Evolutionary conservation across 92 coral and sea anemone genomes (phyloP), one percentile per base, ranked within the genome.

Genomic region (Phymanthus crucifer): DNA sequence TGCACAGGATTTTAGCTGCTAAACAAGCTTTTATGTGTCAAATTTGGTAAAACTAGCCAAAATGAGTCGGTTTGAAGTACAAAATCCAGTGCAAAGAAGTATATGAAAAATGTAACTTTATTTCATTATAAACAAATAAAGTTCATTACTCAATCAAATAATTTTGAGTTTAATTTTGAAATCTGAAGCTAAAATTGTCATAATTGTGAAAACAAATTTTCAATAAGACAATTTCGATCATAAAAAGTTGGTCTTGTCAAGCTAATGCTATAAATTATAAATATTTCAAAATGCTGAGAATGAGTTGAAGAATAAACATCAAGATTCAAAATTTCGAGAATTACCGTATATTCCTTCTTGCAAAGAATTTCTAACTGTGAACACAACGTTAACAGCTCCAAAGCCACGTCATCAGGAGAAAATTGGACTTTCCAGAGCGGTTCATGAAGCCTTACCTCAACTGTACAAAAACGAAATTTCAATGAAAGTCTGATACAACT

Each of bases 391-490:
- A 95, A 65, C 45, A 93, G 79, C 82, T 95, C 99, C 48, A 95
- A 78, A 17, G 99, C 99, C 17, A 95, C 97, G 85, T 95, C 99
- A 72, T 89, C 91, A 66, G 96, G 98, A 21, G 98, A 86, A 52
- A 95, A 91, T 83, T 90, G 94, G 13, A 93, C 94, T 58, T 95
- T 93, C 99, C 99, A 95, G 29, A 95, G 70, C 5, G 99, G 99
- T 40, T 95, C 99, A 47, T 95, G 91, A 23, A 95, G 93, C 21
- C 93, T 97, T 29, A 95, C 94, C 72, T 95, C 98, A 33, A 95
- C 99, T 95, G 61, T 6, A 86, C 74, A 18, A 34, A 0, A 35
- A 52, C 31, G 17, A 19, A 37, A 46, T 61, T 58, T 8, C 27
- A 29, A 48, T 23, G 11, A 26, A 50, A 74, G 50, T 17, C 13